These are phyloP conservation scores for Lissocephala sabroskyi DNA, from an alignment of 2,888 invertebrate genomes.

Conservation along the genomic window DNA sequence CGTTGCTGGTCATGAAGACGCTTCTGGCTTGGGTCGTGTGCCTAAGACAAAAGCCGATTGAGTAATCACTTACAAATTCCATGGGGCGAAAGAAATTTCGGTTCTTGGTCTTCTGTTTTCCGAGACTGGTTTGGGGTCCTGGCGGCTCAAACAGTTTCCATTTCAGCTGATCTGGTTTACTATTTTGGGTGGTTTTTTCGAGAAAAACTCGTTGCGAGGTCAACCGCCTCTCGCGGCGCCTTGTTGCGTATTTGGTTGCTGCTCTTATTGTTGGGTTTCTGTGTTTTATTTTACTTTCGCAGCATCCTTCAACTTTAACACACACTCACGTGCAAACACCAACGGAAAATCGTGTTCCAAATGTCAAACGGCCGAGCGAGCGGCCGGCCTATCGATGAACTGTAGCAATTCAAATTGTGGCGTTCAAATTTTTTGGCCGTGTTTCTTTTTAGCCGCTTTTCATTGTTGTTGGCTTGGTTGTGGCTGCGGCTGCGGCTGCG, in stretches of 20 bases:
- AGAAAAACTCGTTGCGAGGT: slow-evolving; percentile 59
- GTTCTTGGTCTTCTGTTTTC: slow-evolving; percentile 12
- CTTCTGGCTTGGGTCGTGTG: slow-evolving; percentile 9
- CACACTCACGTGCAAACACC: slow-evolving; percentile 27
- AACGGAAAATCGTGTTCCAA: slow-evolving; percentile 53
- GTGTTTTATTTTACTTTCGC: slow-evolving; percentile 41
- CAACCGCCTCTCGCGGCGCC: slow-evolving; percentile 53
- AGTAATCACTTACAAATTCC: slow-evolving; percentile 23
- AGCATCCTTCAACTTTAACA: slow-evolving; percentile 56
- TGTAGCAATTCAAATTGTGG: slow-evolving; percentile 40
- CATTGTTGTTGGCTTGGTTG: slow-evolving; percentile 13
- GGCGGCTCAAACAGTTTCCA: not conserved
- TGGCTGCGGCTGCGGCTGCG: too few relatives aligned
- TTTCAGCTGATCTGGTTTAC: not conserved
- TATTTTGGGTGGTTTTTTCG: slow-evolving; percentile 19
- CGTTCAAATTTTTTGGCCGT: slow-evolving; percentile 7
- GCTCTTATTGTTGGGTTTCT: slow-evolving; percentile 10
- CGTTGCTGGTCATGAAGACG: slow-evolving; percentile 1
- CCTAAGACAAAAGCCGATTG: slow-evolving; percentile 51
- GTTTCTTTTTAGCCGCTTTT: slow-evolving; percentile 18
- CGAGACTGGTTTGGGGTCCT: slow-evolving; percentile 10
- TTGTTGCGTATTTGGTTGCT: slow-evolving; percentile 31
- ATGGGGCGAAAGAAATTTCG: slow-evolving; percentile 1
- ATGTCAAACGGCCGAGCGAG: slow-evolving; percentile 52
- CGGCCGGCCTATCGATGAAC: slow-evolving; percentile 23